Evolutionary conservation across 2,797 vertebrate species (phyloP), one percentile per base, ranked within the genome.

Genomic region (Microctenopoma lineatum): DNA sequence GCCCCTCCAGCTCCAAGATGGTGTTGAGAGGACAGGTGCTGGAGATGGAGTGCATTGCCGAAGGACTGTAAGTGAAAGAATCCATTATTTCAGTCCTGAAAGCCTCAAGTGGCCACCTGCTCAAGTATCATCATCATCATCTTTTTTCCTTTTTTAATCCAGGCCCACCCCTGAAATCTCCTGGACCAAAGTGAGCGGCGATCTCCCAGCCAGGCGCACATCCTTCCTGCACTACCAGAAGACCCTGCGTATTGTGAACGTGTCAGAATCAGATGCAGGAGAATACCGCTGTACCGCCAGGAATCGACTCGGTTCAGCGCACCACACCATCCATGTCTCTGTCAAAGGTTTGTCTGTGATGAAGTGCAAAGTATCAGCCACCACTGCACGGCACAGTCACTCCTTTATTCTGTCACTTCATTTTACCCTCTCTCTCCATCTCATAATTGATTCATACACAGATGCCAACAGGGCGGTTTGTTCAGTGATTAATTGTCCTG

Each of bases 1-100:
- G 94, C 14, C 80, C 90, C 55, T 87, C 91, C 81, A 99, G 95
- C 90, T 94, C 89, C 88, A 96, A 95, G 90, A 94, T 94, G 67
- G 97, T 97, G 57, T 86, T 99, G 81, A 95, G 95, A 90, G 98
- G 97, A 89, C 94, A 96, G 57, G 89, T 95, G 57, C 94, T 99
- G 87, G 93, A 97, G 57, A 89, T 99, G 85, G 98, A 99, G 89
- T 99, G 98, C 79, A 97, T 99, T 6, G 96, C 97, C 38, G 97
- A 97, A 79, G 97, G 97, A 84, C 91, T 99, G 98, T 99, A 91
- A 97, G 98, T 96, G 53, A 67, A 56, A 74, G 63, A 65, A 57
- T 3, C 50, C 58, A 39, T 65, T 50, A 39, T 52, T 66, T 60
- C 34, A 42, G n/a, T 59, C 48, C 29, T 55, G 39, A 66, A 51